phyloP scores from a whole-genome alignment of 2,113 vertebrate species.

The Cheilinus undulatus region DNA sequence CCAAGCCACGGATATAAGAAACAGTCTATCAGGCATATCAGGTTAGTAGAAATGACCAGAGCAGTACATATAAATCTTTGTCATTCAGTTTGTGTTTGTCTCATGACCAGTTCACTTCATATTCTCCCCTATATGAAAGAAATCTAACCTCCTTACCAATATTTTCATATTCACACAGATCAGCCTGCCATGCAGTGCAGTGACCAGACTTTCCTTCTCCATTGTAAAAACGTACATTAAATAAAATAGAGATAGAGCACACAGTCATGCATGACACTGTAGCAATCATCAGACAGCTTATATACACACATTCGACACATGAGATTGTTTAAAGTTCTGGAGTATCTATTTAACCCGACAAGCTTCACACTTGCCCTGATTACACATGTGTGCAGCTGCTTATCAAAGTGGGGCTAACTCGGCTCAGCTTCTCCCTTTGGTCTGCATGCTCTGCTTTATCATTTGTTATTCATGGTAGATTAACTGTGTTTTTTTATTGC shows the following conservation, averaged over 20 bases:
- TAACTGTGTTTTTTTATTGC: neutral
- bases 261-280: slow-evolving; percentile 2
- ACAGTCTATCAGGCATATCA: too few species aligned
- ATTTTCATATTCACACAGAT: neutral
- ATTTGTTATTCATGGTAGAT: slow-evolving; percentile 13
- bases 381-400: slow-evolving; percentile 9
- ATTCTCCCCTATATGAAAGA: neutral
- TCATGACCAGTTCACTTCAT: neutral
- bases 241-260: neutral
- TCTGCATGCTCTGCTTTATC: neutral
- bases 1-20: too few species aligned
- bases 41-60: too few species aligned
- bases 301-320: slow-evolving; percentile 1
- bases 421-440: neutral
- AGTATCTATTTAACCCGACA: slow-evolving; percentile 14
- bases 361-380: neutral
- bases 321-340: neutral
- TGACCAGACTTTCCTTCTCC: neutral
- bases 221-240: neutral
- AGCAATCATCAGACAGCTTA: neutral
- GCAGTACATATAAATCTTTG: too few species aligned
- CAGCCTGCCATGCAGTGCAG: neutral
- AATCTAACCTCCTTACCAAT: neutral
- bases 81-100: too few species aligned
- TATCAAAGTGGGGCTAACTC: neutral